A percentile compares a stretch with the other conserved stretches of the same genome.
Conservation (phyloP, 2,888 invertebrate genomes). For the Hecatera dysodea region DNA sequence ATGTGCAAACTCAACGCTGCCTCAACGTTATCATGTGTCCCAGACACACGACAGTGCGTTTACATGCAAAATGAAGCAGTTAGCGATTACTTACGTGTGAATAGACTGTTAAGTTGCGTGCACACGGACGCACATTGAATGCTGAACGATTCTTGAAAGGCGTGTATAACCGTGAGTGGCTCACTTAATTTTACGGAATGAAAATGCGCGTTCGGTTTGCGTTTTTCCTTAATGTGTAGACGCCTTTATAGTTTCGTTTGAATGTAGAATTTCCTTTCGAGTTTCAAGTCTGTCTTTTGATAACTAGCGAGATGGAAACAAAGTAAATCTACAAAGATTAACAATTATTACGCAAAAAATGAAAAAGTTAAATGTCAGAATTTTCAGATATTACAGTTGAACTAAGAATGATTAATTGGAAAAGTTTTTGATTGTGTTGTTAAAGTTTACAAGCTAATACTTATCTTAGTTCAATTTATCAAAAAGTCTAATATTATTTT, state of each 20-base stretch:
- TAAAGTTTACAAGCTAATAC: not conserved
- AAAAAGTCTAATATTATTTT: not conserved
- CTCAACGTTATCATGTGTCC: conserved; percentile 18
- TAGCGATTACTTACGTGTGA: conserved; percentile 12
- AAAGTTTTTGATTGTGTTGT: conserved; percentile 17
- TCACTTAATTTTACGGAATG: conserved; percentile 2
- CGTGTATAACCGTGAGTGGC: not conserved
- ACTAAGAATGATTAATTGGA: conserved; percentile 21
- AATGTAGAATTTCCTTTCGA: conserved; percentile 33
- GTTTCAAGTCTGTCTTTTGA: conserved; percentile 37
- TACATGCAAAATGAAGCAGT: conserved; percentile 18
- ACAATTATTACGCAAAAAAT: conserved; percentile 20
- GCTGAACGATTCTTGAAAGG: conserved; percentile 6
- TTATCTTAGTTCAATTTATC: not conserved
- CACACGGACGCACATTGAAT: conserved; percentile 7
- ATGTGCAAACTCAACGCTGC: conserved; percentile 1
- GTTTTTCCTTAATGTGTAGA: conserved; percentile 10
- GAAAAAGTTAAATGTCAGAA: conserved; percentile 10
- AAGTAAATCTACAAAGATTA: conserved; percentile 41
- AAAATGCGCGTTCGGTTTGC: not conserved
- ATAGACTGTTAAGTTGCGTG: conserved; percentile 10
- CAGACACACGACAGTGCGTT: not conserved
- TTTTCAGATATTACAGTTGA: conserved; percentile 8
- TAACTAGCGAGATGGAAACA: conserved; percentile 46
- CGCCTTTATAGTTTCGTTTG: conserved; percentile 1